Conservation (phyloP, 2,113 vertebrate species). For the Piliocolobus tephrosceles region DNA sequence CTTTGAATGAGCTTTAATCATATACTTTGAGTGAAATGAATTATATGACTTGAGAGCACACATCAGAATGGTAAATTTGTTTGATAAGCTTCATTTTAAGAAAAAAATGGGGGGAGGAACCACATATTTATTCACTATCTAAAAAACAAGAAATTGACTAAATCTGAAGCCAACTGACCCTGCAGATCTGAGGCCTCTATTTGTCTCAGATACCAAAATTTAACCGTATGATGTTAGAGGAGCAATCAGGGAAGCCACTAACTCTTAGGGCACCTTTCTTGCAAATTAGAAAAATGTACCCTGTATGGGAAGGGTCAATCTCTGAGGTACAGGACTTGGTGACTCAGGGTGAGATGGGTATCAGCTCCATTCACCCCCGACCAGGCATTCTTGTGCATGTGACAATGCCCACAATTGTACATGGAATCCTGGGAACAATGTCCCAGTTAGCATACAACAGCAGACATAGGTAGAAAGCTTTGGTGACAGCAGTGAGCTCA, state of each 20-base stretch:
- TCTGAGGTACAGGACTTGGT: neutral
- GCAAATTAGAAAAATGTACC: neutral
- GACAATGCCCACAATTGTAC: neutral
- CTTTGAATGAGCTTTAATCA: neutral
- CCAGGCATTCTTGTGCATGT: neutral
- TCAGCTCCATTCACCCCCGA: neutral
- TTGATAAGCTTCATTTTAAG: conserved; percentile 11
- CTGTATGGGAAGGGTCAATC: neutral
- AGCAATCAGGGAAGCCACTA: neutral
- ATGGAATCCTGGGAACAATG: neutral
- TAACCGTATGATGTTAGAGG: neutral
- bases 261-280: neutral
- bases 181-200: neutral
- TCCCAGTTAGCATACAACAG: neutral
- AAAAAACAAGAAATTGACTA: conserved; percentile 17
- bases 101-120: neutral
- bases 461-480: neutral
- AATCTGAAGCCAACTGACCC: neutral
- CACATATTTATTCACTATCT: neutral
- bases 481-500: neutral
- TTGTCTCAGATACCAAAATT: neutral
- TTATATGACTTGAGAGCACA: neutral
- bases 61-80: neutral
- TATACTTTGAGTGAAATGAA: neutral
- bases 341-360: neutral